These are phyloP conservation scores for Drosophila niveifrons DNA, from an alignment of 2,888 invertebrate genomes.

Conservation along the genomic window DNA sequence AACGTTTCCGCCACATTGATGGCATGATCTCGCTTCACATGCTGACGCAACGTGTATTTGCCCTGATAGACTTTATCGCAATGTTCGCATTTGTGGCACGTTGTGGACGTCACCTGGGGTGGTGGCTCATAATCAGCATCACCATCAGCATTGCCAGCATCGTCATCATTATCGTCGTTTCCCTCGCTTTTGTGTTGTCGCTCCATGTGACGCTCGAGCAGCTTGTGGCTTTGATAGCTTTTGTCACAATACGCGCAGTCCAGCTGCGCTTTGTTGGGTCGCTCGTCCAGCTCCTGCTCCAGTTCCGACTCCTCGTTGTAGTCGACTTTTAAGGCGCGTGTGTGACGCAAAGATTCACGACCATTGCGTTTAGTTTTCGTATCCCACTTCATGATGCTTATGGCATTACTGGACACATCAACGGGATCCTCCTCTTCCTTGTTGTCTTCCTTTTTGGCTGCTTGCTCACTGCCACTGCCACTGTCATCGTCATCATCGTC, in stretches of 20 bases:
- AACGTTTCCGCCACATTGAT: slow-evolving; percentile 36
- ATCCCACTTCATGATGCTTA: slow-evolving; percentile 65
- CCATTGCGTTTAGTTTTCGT: background rate
- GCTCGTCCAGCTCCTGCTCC: slow-evolving; percentile 14
- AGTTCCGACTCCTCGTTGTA: slow-evolving; percentile 52
- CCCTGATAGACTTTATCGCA: slow-evolving; percentile 65
- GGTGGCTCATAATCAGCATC: slow-evolving; percentile 59
- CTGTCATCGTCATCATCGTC: background rate
- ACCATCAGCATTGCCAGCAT: slow-evolving; percentile 21
- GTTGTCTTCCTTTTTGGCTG: background rate
- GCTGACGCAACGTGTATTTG: slow-evolving; percentile 64
- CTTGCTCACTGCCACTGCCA: slow-evolving; percentile 31
- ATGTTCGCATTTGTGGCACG: slow-evolving; percentile 60
- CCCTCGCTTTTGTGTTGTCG: slow-evolving; percentile 51
- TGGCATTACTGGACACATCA: slow-evolving; percentile 22
- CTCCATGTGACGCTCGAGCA: slow-evolving; percentile 55
- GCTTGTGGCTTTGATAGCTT: slow-evolving; percentile 55
- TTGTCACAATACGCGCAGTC: slow-evolving; percentile 53
- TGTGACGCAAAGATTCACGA: slow-evolving; percentile 34
- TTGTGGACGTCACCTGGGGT: slow-evolving; percentile 17
- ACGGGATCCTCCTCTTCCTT: slow-evolving; percentile 38
- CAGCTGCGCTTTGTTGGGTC: slow-evolving; percentile 3
- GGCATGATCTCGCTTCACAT: slow-evolving; percentile 66
- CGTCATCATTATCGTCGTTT: slow-evolving; percentile 8
- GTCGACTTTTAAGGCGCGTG: slow-evolving; percentile 53